Evolutionary conservation across 2,113 vertebrate genomes (phyloP).

Genomic region (Xiphorhynchus elegans): DNA sequence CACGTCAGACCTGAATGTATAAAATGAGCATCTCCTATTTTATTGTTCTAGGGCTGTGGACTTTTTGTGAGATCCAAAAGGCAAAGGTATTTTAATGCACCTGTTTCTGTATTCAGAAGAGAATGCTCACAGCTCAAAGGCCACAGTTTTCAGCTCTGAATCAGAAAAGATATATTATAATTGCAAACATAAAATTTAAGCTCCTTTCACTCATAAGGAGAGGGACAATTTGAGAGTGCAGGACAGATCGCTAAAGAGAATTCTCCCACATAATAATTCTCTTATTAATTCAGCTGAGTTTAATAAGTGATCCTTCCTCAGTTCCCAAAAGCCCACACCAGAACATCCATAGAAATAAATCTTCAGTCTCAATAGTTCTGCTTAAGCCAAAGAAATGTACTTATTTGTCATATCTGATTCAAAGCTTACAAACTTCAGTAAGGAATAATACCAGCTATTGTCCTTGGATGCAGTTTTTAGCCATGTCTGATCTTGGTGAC

Average conservation of each 20-base stretch:
- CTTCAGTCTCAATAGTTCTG: background rate
- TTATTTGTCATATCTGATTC: background rate
- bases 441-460: background rate
- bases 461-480: background rate
- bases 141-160: slow-evolving; percentile 42
- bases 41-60: background rate
- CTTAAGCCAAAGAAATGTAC: background rate
- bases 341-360: slow-evolving; percentile 47
- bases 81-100: slow-evolving; percentile 20
- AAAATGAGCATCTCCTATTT: slow-evolving; percentile 2
- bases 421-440: slow-evolving; percentile 1
- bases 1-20: background rate
- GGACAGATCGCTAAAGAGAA: slow-evolving; percentile 16
- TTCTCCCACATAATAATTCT: slow-evolving; percentile 41
- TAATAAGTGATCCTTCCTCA: slow-evolving; percentile 25
- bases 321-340: slow-evolving; percentile 23
- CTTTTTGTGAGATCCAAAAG: background rate
- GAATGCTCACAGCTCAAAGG: slow-evolving; percentile 40
- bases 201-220: slow-evolving; percentile 44
- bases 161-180: slow-evolving; percentile 50
- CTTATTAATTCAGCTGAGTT: slow-evolving; percentile 51
- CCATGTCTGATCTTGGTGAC: background rate
- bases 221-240: slow-evolving; percentile 34
- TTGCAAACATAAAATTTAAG: slow-evolving; percentile 52
- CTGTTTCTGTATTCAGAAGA: slow-evolving; percentile 48